These are phyloP conservation scores for Ferrisia virgata DNA, from an alignment of 2,888 invertebrate species.

Conservation along the genomic window DNA sequence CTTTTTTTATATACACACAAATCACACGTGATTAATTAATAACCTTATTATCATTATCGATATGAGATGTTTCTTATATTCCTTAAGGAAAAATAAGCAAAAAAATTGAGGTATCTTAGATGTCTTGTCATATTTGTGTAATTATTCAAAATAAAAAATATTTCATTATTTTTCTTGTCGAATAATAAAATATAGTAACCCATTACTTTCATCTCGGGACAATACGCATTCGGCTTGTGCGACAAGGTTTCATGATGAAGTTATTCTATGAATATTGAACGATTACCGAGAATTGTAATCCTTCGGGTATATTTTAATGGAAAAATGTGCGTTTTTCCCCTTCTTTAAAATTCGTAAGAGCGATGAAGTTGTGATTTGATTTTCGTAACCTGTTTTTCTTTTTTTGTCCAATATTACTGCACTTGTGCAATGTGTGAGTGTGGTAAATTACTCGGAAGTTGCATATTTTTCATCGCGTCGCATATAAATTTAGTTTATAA, in stretches of 20 bases:
- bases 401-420: too few species aligned
- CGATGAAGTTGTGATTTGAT: neutral
- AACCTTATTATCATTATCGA: neutral
- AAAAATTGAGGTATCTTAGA: slow-evolving; percentile 22
- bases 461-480: neutral
- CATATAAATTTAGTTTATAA: neutral
- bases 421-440: neutral
- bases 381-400: too few species aligned
- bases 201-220: neutral
- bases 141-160: slow-evolving; percentile 29
- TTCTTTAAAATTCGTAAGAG: neutral
- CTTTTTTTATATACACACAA: neutral
- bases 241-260: neutral
- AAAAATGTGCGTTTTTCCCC: neutral
- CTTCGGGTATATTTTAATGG: neutral
- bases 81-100: neutral
- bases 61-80: neutral
- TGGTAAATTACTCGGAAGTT: neutral
- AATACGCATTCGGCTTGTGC: neutral
- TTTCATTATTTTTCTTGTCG: slow-evolving; percentile 10
- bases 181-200: neutral
- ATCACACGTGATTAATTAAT: neutral
- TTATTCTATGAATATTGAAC: neutral
- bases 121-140: slow-evolving; percentile 25
- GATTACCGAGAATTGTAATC: neutral